phyloP scores from a whole-genome alignment of 2,113 vertebrate species.

The Aegypius monachus region DNA sequence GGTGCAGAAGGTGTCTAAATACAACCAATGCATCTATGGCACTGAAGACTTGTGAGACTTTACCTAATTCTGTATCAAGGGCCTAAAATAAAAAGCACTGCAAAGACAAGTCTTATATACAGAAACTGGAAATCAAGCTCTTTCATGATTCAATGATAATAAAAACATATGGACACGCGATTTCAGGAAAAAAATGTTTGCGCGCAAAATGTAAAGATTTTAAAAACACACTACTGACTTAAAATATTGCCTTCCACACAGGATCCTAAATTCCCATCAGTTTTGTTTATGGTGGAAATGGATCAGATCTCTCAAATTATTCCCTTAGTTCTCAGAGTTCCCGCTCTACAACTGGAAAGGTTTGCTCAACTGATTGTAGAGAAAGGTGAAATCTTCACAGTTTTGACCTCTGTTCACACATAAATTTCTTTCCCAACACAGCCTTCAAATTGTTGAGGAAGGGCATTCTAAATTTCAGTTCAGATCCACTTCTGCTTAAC shows the following conservation, averaged over 20 bases:
- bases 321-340: background rate
- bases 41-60: background rate
- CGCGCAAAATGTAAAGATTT: background rate
- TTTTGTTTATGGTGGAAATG: background rate
- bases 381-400: background rate
- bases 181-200: background rate
- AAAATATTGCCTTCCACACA: background rate
- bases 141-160: background rate
- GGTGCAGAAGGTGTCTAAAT: slow-evolving; percentile 56
- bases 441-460: background rate
- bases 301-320: background rate
- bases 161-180: background rate
- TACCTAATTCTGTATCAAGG: background rate
- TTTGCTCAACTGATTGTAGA: background rate
- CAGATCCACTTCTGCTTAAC: background rate
- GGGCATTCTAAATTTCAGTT: background rate
- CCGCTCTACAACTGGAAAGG: background rate
- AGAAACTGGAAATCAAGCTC: background rate
- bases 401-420: background rate
- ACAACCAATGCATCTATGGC: background rate
- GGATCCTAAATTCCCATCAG: background rate
- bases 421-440: background rate
- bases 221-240: background rate
- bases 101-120: background rate
- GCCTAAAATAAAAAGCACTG: background rate